Evolutionary conservation across 2,797 vertebrate species (phyloP).

Genomic region (Choloepus didactylus): DNA sequence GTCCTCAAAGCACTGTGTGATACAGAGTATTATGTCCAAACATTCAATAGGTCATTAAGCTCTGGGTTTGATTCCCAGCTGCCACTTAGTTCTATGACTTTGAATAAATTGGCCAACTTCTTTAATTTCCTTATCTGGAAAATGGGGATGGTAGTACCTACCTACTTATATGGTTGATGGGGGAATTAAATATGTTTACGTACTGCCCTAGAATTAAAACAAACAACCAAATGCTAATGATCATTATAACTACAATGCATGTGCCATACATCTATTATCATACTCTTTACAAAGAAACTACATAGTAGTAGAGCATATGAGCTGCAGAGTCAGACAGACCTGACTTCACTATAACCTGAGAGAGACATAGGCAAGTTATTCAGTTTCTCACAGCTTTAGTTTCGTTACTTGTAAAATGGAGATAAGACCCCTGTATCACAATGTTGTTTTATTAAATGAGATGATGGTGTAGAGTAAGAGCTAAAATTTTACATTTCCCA

Average conservation of each 20-base stretch:
- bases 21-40: background rate
- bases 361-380: background rate
- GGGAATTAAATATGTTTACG: background rate
- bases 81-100: background rate
- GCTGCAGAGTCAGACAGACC: background rate
- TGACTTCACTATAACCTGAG: constrained; percentile 45
- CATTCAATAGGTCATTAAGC: background rate
- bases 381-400: constrained; percentile 19
- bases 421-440: constrained; percentile 7
- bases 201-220: constrained; percentile 26
- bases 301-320: background rate
- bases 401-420: constrained; percentile 31
- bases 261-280: background rate
- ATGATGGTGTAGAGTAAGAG: constrained; percentile 16
- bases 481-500: constrained; percentile 31
- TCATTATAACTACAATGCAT: background rate
- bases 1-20: background rate
- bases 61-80: constrained; percentile 1
- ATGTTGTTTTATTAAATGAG: constrained; percentile 58
- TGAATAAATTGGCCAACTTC: constrained; percentile 4
- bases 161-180: background rate
- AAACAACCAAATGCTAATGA: constrained; percentile 34
- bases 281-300: constrained; percentile 27
- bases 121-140: constrained; percentile 34
- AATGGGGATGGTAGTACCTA: background rate